Evolutionary conservation across 2,113 vertebrate genomes (phyloP).

Genomic region (Tupaia tana): DNA sequence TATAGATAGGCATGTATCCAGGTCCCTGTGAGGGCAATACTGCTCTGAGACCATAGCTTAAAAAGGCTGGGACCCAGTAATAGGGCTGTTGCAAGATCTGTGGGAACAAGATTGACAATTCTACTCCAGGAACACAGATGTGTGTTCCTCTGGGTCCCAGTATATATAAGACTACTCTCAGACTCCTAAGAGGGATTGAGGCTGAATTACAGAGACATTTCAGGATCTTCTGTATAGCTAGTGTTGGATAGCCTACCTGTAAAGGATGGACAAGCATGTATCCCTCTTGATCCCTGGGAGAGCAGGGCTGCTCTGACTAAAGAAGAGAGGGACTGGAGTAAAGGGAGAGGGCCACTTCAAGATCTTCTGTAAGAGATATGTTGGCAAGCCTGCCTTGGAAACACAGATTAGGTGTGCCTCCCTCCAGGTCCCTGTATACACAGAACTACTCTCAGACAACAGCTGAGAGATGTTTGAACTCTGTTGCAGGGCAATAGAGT

Average conservation of each 20-base stretch:
- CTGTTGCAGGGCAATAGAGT: not conserved
- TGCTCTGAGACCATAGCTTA: not conserved
- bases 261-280: too few species aligned
- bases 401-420: not conserved
- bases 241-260: not conserved
- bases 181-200: too few species aligned
- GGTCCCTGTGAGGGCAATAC: not conserved
- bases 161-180: too few species aligned
- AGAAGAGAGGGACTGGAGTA: not conserved
- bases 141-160: too few species aligned
- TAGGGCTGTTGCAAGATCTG: not conserved
- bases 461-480: not conserved
- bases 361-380: not conserved
- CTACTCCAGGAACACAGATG: too few species aligned
- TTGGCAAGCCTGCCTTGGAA: not conserved
- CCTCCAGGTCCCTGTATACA: not conserved
- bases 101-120: too few species aligned
- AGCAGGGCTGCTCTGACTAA: not conserved
- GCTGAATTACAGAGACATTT: not conserved
- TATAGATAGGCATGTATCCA: too few species aligned
- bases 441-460: not conserved
- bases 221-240: not conserved
- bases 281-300: not conserved
- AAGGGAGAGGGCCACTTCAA: not conserved
- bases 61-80: not conserved